These are phyloP conservation scores for Botrylloides violaceus DNA, from an alignment of 23 tunicate genomes.

Conservation along the genomic window DNA sequence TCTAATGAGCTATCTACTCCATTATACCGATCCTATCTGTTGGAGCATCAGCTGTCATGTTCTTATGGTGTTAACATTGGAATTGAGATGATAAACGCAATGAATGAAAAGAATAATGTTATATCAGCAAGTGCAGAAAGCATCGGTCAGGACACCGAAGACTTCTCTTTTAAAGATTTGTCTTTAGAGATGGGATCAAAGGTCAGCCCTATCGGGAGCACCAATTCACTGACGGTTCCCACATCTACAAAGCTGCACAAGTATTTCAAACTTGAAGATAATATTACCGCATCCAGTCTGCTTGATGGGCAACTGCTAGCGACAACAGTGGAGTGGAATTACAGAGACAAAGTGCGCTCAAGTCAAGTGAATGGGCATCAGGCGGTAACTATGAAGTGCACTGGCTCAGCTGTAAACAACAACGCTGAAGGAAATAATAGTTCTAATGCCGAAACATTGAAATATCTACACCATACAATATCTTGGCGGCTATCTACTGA, in stretches of 20 bases:
- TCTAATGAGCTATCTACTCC: not conserved
- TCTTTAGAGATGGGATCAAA: not conserved
- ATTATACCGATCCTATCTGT: not conserved
- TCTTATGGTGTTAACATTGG: not conserved
- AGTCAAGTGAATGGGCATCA: not conserved
- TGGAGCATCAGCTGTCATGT: not conserved
- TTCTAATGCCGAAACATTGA: constrained; percentile 15
- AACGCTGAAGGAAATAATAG: not conserved
- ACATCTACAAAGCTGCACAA: constrained; percentile 28
- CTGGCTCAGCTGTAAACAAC: not conserved
- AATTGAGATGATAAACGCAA: not conserved
- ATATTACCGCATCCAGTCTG: not conserved
- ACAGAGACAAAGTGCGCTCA: not conserved
- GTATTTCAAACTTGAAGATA: constrained; percentile 4
- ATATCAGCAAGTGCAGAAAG: not conserved
- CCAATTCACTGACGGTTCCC: not conserved
- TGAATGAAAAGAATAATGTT: not conserved
- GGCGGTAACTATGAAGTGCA: constrained; percentile 15
- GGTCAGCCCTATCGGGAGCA: constrained; percentile 31
- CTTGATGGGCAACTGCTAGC: constrained; percentile 8
- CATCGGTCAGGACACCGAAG: not conserved
- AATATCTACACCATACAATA: constrained; percentile 61
- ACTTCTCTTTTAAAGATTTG: not conserved
- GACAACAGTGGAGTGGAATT: not conserved
- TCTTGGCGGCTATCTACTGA: constrained; percentile 42